phyloP scores from a whole-genome alignment of 1,140 invertebrate genomes.

The Solen grandis region DNA sequence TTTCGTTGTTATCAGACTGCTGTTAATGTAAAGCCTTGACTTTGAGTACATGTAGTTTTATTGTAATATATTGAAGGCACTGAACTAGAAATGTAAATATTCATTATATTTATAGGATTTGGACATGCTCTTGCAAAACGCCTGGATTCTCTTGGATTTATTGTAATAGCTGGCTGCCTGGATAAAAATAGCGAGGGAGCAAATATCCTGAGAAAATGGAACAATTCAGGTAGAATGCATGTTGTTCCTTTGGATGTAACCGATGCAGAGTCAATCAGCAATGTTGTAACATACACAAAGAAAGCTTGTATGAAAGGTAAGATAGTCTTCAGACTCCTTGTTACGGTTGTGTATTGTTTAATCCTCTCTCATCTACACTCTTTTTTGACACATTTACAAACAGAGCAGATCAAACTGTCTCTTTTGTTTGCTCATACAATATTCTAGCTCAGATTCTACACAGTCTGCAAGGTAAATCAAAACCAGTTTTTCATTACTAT shows the following conservation, averaged over 20 bases:
- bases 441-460: too few relatives aligned
- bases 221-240: constrained; percentile 69
- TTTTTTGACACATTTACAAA: too few relatives aligned
- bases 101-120: constrained; percentile 63
- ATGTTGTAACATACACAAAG: constrained; percentile 36
- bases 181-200: constrained; percentile 80
- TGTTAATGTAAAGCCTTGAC: too few relatives aligned
- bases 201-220: constrained; percentile 63
- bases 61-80: too few relatives aligned
- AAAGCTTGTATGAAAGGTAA: constrained; percentile 43
- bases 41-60: too few relatives aligned
- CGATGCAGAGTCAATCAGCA: constrained; percentile 47
- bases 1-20: not conserved
- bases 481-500: too few relatives aligned
- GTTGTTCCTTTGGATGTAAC: constrained; percentile 64
- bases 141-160: constrained; percentile 76
- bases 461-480: too few relatives aligned
- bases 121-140: constrained; percentile 76
- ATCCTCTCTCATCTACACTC: too few relatives aligned
- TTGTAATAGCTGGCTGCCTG: constrained; percentile 86
- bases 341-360: not conserved
- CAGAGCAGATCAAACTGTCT: too few relatives aligned
- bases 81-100: too few relatives aligned
- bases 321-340: not conserved
- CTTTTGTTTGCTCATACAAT: too few relatives aligned